Conservation (phyloP, 2,113 vertebrate genomes). For the Limanda limanda region DNA sequence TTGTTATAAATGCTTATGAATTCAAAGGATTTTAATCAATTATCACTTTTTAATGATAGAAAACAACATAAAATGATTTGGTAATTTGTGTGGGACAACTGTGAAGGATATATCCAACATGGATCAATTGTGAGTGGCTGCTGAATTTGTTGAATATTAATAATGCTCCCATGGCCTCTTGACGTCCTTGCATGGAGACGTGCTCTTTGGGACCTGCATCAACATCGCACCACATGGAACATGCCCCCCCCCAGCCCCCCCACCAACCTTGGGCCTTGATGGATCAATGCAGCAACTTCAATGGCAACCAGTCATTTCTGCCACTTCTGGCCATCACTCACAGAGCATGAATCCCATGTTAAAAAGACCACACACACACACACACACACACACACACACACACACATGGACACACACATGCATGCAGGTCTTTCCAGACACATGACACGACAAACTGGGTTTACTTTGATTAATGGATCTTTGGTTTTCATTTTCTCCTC, state of each 20-base stretch:
- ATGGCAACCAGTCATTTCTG: slow-evolving; percentile 71
- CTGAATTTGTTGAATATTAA: too few relatives aligned
- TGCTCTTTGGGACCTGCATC: slow-evolving; percentile 41
- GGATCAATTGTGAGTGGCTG: neutral
- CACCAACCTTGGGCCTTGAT: slow-evolving; percentile 61
- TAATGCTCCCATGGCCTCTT: neutral
- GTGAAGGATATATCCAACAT: neutral
- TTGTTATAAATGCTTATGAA: neutral
- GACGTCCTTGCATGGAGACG: neutral
- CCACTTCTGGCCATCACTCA: slow-evolving; percentile 67
- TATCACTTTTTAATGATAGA: neutral
- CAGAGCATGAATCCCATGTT: slow-evolving; percentile 18
- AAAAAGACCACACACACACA: slow-evolving; percentile 36
- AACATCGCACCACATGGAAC: slow-evolving; percentile 30
- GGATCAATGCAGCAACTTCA: slow-evolving; percentile 71
- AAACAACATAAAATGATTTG: neutral
- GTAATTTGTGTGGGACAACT: too few relatives aligned
- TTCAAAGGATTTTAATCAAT: neutral
- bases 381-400: too few relatives aligned
- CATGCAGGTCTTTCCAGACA: neutral
- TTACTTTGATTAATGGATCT: slow-evolving; percentile 51
- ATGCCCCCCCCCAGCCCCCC: neutral
- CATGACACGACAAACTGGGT: neutral
- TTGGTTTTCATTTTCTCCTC: slow-evolving; percentile 50
- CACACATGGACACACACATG: too few relatives aligned